Conservation (phyloP, 1,140 invertebrate species). For the Mycetomoellerius zeteki region DNA sequence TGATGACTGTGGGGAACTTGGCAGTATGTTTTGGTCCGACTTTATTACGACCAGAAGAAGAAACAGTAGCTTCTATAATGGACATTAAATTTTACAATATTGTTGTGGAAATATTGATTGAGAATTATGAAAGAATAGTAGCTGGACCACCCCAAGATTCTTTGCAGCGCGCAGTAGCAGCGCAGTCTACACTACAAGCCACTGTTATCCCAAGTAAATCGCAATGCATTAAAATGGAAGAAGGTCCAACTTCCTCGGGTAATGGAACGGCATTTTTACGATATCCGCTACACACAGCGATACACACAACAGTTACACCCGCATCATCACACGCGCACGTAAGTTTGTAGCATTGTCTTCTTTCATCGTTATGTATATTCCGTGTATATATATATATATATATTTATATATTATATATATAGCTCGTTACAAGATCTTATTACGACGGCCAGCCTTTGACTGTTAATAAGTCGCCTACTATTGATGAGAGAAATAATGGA, state of each 20-base stretch:
- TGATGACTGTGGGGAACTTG: slow-evolving; percentile 99
- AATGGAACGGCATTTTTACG: slow-evolving; percentile 79
- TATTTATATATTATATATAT: slow-evolving; percentile 48
- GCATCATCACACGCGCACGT: slow-evolving; percentile 79
- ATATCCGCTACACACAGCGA: slow-evolving; percentile 77
- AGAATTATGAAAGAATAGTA: slow-evolving; percentile 95
- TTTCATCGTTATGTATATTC: neutral
- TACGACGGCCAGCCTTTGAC: slow-evolving; percentile 86
- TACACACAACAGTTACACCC: slow-evolving; percentile 35
- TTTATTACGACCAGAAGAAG: slow-evolving; percentile 96
- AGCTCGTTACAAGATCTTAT: slow-evolving; percentile 87
- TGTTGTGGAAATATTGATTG: slow-evolving; percentile 98
- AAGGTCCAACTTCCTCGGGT: slow-evolving; percentile 78
- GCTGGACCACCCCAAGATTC: slow-evolving; percentile 85
- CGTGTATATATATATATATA: neutral
- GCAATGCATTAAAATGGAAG: slow-evolving; percentile 69
- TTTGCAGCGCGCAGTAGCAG: slow-evolving; percentile 69
- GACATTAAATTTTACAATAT: slow-evolving; percentile 99
- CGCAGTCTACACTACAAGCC: slow-evolving; percentile 68
- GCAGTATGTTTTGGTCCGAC: slow-evolving; percentile 99
- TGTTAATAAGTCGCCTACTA: slow-evolving; percentile 74
- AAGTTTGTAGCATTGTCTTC: slow-evolving; percentile 28
- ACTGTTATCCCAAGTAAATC: slow-evolving; percentile 62
- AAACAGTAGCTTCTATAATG: slow-evolving; percentile 98
- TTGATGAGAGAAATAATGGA: slow-evolving; percentile 81